Percentiles rank a stretch among this genome's conserved stretches.
Conservation (phyloP, 1,140 invertebrate species). For the Aphelinus atriplicis region DNA sequence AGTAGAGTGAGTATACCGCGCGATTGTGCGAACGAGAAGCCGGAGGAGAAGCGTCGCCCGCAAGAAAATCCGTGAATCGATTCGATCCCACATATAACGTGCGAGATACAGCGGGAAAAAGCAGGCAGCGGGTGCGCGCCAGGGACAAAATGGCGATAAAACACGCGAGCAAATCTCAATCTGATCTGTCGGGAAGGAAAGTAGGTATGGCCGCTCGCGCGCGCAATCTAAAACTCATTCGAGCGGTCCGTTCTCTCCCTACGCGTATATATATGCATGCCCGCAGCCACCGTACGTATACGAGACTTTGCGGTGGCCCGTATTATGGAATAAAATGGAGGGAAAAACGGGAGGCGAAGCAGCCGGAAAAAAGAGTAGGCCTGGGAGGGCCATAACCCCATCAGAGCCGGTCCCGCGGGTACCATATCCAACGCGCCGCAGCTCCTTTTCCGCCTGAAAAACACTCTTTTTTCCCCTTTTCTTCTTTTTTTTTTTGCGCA, state of each 20-base stretch:
- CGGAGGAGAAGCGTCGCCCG: background rate
- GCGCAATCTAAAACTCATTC: constrained; percentile 61
- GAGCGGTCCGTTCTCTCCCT: constrained; percentile 51
- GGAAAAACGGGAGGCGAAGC: constrained; percentile 60
- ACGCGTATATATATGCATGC: no score
- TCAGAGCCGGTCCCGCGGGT: constrained; percentile 62
- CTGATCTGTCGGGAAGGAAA: constrained; percentile 53
- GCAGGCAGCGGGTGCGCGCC: background rate
- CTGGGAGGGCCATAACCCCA: constrained; percentile 67
- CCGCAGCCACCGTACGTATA: constrained; percentile 50
- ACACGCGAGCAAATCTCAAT: constrained; percentile 55
- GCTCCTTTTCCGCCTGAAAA: constrained; percentile 33
- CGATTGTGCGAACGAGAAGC: background rate
- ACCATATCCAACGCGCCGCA: constrained; percentile 53
- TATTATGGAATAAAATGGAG: constrained; percentile 67
- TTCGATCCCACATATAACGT: background rate
- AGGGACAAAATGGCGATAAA: constrained; percentile 36
- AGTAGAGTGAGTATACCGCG: constrained; percentile 15
- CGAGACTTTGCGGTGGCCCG: constrained; percentile 47
- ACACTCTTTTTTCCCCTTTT: constrained; percentile 18
- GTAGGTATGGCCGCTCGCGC: constrained; percentile 40
- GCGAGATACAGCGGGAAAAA: no score
- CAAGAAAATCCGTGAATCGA: background rate
- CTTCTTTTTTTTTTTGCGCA: background rate
- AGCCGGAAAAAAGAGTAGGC: constrained; percentile 63